Evolutionary conservation across 2,888 invertebrate species (phyloP), one percentile per base, ranked within the genome.

Genomic region (Torymus aiolomorphi): DNA sequence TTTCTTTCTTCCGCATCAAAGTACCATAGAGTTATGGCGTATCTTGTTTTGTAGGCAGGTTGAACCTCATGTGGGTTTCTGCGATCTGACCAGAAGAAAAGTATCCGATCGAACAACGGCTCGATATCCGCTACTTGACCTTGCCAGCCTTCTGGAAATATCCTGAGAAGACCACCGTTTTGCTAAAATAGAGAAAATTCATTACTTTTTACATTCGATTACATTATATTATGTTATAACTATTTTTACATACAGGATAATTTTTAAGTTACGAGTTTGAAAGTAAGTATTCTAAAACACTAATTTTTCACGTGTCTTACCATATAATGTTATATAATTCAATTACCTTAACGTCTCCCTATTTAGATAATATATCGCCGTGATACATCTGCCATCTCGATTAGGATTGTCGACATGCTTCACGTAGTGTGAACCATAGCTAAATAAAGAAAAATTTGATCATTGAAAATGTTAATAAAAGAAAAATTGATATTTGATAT

Each of bases 341-440:
- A 74, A 93, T 93, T 86, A 95, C 94, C 89, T 94, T 93, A 74
- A 95, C 94, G 90, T 97, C 95, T 97, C 94, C 88, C 95, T 93
- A 91, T 99, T 99, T 87, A 98, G 94, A 92, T 99, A 99, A 92
- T 99, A 99, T 87, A 99, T 99, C 82, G 97, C 96, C 10, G 99
- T 99, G 88, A 99, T 97, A 89, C 98, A 97, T 83, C 99, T 94
- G 18, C 99, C 99, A 91, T 99, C 99, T 87, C 94, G 94, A 91
- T 97, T 97, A 8, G 99, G 98, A 92, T 99, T 99, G 91, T 99
- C 99, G 61, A 99, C 97, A 91, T 99, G 99, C 91, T 97, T 97
- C 75, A 98, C 97, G 91, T 99, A 99, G 88, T 97, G 96, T 13
- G 97, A 95, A 76, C 97, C 97, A 73, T 95, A 94, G 51, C 98